phyloP scores from a whole-genome alignment of 2,888 invertebrate genomes.

The Matsumyia berberina region DNA sequence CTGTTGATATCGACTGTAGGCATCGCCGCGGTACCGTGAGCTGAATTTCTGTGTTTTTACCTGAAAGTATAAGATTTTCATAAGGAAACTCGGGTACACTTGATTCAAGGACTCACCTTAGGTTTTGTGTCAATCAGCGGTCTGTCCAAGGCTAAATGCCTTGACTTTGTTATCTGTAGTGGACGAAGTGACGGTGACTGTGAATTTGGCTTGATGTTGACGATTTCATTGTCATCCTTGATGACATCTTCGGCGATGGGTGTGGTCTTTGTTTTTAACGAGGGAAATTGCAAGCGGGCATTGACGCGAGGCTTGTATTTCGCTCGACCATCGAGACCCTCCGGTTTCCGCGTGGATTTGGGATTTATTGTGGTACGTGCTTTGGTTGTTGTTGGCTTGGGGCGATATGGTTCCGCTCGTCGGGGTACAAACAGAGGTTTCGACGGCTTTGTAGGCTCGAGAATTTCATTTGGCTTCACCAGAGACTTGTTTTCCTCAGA shows the following conservation, averaged over 20 bases:
- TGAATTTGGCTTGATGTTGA: conserved; percentile 63
- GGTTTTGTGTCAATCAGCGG: conserved; percentile 42
- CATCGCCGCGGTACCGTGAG: conserved; percentile 78
- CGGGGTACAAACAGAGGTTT: conserved; percentile 74
- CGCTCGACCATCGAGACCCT: conserved; percentile 37
- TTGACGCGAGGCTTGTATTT: conserved; percentile 71
- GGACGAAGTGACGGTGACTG: conserved; percentile 63
- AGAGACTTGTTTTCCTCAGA: conserved; percentile 17
- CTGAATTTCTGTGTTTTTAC: conserved; percentile 74
- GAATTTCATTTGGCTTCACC: conserved; percentile 64
- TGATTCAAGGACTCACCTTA: conserved; percentile 14
- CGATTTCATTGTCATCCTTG: conserved; percentile 65
- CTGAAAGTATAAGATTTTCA: conserved; percentile 37
- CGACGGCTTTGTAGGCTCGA: conserved; percentile 44
- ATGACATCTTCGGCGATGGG: conserved; percentile 17
- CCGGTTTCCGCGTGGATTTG: conserved; percentile 52
- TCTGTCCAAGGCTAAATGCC: conserved; percentile 37
- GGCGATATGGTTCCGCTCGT: conserved; percentile 75
- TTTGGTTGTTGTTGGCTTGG: conserved; percentile 67
- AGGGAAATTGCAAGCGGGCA: conserved; percentile 70
- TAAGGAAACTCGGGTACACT: not conserved
- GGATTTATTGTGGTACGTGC: conserved; percentile 50
- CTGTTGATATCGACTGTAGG: conserved; percentile 59
- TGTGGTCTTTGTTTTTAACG: conserved; percentile 60
- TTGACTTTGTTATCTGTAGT: conserved; percentile 59